Conservation (phyloP, 2,797 vertebrate genomes). For the Rhabdophis nuchalis region DNA sequence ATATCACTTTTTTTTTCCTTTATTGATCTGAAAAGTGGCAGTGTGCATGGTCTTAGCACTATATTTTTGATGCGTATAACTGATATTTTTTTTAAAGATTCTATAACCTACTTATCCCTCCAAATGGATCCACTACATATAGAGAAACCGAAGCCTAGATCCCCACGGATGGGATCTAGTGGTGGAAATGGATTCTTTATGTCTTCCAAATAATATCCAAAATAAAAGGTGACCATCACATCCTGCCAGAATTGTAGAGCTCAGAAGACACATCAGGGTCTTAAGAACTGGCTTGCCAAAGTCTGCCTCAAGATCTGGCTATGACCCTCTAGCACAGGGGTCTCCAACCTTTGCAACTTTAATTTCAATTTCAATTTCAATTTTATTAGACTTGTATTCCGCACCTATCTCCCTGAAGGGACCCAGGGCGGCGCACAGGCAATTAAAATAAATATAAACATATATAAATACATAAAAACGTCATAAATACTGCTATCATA, state of each 20-base stretch:
- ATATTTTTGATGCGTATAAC: neutral
- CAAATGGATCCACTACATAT: neutral
- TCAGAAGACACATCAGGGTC: neutral
- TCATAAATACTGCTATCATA: too few species aligned
- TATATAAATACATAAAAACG: too few species aligned
- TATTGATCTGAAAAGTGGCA: neutral
- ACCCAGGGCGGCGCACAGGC: too few species aligned
- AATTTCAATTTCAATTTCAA: too few species aligned
- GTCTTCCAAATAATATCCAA: neutral
- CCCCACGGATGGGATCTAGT: neutral
- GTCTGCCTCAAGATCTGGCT: neutral
- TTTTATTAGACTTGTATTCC: too few species aligned
- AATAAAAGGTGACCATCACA: neutral
- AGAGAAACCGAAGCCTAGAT: neutral
- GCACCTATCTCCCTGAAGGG: too few species aligned
- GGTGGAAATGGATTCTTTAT: neutral
- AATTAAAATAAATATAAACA: too few species aligned
- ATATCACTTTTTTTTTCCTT: neutral
- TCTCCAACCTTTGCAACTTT: too few species aligned
- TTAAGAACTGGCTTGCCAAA: neutral
- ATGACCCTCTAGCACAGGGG: neutral
- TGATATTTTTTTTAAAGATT: neutral
- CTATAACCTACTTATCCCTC: neutral
- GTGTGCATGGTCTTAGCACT: neutral
- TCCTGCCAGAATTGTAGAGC: neutral